phyloP scores from a whole-genome alignment of 1,140 invertebrate species.

The Phocides pigmalion region DNA sequence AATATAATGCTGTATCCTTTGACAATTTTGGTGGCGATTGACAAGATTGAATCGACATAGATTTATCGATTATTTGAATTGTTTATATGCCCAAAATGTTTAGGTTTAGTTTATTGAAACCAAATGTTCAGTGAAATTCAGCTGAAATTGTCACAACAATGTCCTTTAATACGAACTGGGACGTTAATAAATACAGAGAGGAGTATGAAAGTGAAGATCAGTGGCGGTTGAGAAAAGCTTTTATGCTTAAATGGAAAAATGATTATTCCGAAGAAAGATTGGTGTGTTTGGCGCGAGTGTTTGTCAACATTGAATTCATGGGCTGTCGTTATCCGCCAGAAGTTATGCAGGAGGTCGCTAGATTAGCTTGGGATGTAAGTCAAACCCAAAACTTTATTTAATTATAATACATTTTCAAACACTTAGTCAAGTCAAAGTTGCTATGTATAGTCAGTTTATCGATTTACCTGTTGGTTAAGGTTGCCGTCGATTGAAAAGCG shows the following conservation, averaged over 20 bases:
- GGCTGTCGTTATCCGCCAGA: constrained; percentile 89
- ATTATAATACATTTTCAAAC: no score
- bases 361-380: constrained; percentile 80
- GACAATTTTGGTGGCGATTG: no score
- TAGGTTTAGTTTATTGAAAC: background rate
- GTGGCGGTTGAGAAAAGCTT: constrained; percentile 91
- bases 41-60: no score
- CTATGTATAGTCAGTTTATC: no score
- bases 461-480: no score
- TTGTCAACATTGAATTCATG: constrained; percentile 92
- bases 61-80: no score
- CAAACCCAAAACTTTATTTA: no score
- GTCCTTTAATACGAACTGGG: constrained; percentile 80
- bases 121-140: background rate
- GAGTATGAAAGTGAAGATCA: constrained; percentile 92
- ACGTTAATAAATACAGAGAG: constrained; percentile 87
- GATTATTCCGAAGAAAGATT: constrained; percentile 90
- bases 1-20: no score
- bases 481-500: no score
- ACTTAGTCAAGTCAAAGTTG: no score
- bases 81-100: background rate
- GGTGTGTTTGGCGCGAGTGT: constrained; percentile 92
- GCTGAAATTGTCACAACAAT: constrained; percentile 38
- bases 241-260: constrained; percentile 89
- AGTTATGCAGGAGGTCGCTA: constrained; percentile 83